A percentile compares a stretch with the other conserved stretches of the same genome.
phyloP scores from a whole-genome alignment of 2,113 vertebrate genomes.

The Podarcis muralis region DNA sequence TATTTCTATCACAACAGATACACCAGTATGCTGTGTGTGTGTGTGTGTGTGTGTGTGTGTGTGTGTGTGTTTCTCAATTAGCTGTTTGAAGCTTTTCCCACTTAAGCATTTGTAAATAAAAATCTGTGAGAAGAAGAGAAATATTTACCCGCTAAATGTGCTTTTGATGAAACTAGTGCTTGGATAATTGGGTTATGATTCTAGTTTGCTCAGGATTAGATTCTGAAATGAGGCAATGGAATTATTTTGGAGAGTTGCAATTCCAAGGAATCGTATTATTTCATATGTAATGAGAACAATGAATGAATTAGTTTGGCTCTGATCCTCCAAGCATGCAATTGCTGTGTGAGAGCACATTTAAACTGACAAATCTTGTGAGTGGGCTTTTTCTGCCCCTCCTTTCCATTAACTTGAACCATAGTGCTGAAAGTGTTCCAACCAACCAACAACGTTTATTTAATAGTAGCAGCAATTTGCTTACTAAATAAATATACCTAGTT shows the following conservation, averaged over 20 bases:
- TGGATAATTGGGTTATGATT: constrained; percentile 19
- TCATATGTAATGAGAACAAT: background rate
- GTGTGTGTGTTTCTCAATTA: background rate
- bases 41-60: background rate
- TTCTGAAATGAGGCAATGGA: background rate
- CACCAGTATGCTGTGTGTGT: background rate
- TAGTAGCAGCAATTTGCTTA: background rate
- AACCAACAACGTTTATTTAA: background rate
- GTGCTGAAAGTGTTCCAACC: background rate
- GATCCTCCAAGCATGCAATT: background rate
- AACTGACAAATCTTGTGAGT: background rate
- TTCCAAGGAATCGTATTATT: background rate
- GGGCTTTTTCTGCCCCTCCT: background rate
- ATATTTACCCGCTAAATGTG: background rate
- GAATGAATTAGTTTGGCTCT: background rate
- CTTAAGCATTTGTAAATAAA: constrained; percentile 39
- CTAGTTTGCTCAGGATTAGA: constrained; percentile 18
- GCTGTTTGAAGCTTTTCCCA: background rate
- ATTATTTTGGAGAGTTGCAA: background rate
- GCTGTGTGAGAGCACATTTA: background rate
- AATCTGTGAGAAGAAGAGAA: constrained; percentile 27
- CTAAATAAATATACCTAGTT: background rate
- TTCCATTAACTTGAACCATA: background rate
- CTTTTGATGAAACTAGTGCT: constrained; percentile 8
- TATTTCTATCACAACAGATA: background rate